Evolutionary conservation across 2,113 vertebrate genomes (phyloP), one percentile per base, ranked within the genome.

Genomic region (Paramormyrops kingsleyae): DNA sequence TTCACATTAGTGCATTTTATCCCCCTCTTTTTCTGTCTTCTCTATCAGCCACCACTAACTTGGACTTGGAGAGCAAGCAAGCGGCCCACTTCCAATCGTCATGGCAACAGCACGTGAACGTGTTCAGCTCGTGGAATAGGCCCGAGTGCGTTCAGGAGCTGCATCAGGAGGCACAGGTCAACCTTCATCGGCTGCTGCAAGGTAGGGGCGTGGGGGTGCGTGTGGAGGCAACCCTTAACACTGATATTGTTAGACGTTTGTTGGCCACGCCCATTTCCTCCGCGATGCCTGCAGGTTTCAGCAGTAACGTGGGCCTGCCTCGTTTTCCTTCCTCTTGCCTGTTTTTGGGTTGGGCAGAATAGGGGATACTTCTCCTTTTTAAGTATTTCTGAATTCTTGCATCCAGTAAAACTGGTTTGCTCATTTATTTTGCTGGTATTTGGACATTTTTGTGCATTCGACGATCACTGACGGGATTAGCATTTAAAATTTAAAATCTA

Each of bases 31-130:
- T 46, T 70, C 50, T 91, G 31, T 89, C 52, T 88, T 87, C 53
- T 89, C 0, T 91, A 21, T 3, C 91, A 97, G 96, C 95, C 94
- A 95, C 96, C 93, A 95, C 95, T 94, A 96, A 96, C 94, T 94
- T 97, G 93, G 95, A 96, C 94, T 94, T 93, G 0, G 96, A 96
- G 93, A 96, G 95, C 94, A 96, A 95, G 95, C 96, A 95, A 91
- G 93, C 95, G 4, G 83, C 95, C 92, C 97, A 95, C n/a, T 47
- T 96, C 94, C 97, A 95, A 94, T 96, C 96, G 94, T 94, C 96
- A 96, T 97, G 97, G 97, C 96, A 96, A 95, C 97, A 97, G 94
- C 96, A 96, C 1, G 95, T 96, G 94, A 97, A 97, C 4, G 95
- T 96, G 91, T 97, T 97, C 94, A 92, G 96, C 94, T 94, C 96